Conservation (phyloP, 2,113 vertebrate species). For the Gallinago undulata region DNA sequence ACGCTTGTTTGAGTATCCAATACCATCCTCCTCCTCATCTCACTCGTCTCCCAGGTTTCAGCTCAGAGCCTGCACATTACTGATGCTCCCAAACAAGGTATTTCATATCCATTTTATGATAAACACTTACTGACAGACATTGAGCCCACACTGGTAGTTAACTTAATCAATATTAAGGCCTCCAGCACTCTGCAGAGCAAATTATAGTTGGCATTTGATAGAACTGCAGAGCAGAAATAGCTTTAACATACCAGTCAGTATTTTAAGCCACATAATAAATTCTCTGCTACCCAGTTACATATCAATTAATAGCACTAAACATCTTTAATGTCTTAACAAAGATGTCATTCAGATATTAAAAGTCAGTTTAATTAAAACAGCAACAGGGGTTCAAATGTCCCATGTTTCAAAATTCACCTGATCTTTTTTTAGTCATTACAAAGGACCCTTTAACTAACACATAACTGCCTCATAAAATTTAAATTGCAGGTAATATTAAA, state of each 20-base stretch:
- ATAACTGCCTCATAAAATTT: constrained; percentile 46
- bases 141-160: not conserved
- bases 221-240: constrained; percentile 58
- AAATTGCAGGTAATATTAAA: not conserved
- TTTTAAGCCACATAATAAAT: constrained; percentile 71
- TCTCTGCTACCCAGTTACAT: constrained; percentile 59
- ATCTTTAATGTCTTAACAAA: constrained; percentile 61
- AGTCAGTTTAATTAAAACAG: constrained; percentile 62
- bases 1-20: no score
- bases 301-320: constrained; percentile 73
- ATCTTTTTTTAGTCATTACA: constrained; percentile 28
- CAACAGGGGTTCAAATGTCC: constrained; percentile 41
- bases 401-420: constrained; percentile 52
- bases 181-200: constrained; percentile 29
- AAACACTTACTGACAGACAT: not conserved
- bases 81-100: not conserved
- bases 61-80: not conserved
- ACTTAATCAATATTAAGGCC: constrained; percentile 43
- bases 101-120: not conserved
- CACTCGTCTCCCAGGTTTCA: not conserved
- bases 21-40: not conserved
- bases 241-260: constrained; percentile 54
- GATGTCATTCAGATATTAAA: constrained; percentile 53
- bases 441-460: constrained; percentile 32
- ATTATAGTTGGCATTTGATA: constrained; percentile 67